Conservation (phyloP, 2,888 invertebrate genomes). For the Clostera curtula region DNA sequence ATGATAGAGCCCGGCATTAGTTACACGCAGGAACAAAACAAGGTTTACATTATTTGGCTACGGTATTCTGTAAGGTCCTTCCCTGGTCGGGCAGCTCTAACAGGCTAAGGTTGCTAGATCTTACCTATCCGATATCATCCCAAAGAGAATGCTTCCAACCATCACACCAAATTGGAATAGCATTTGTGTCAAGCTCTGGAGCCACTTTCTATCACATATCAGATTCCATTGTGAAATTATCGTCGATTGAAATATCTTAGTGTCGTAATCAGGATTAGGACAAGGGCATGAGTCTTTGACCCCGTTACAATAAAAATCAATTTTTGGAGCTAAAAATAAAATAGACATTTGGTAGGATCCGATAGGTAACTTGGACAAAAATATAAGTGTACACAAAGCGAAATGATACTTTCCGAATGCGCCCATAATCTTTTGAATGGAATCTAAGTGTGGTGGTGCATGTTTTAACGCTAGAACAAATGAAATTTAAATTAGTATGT, state of each 20-base stretch:
- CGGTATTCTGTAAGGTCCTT: no score
- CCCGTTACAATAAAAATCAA: conserved; percentile 4
- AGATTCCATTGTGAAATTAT: conserved; percentile 82
- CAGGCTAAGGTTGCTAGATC: no score
- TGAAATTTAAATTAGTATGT: no score
- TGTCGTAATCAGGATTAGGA: conserved; percentile 73
- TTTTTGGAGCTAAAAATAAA: conserved; percentile 36
- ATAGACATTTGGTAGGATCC: conserved; percentile 39
- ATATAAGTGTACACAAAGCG: not conserved
- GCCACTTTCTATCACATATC: conserved; percentile 75
- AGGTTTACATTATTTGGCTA: no score
- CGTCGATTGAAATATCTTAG: conserved; percentile 77
- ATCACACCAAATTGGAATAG: conserved; percentile 84
- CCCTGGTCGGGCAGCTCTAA: no score
- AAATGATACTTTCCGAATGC: not conserved
- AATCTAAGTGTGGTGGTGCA: not conserved
- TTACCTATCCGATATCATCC: conserved; percentile 83
- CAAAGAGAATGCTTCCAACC: conserved; percentile 81
- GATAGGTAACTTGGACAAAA: conserved; percentile 27
- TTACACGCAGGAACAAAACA: no score
- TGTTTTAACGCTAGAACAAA: no score
- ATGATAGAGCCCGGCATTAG: no score
- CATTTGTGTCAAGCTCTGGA: conserved; percentile 80
- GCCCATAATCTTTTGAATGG: not conserved
- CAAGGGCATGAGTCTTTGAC: conserved; percentile 63